phyloP scores from a whole-genome alignment of 2,797 vertebrate genomes.

The Enteromius unitaeniatus region DNA sequence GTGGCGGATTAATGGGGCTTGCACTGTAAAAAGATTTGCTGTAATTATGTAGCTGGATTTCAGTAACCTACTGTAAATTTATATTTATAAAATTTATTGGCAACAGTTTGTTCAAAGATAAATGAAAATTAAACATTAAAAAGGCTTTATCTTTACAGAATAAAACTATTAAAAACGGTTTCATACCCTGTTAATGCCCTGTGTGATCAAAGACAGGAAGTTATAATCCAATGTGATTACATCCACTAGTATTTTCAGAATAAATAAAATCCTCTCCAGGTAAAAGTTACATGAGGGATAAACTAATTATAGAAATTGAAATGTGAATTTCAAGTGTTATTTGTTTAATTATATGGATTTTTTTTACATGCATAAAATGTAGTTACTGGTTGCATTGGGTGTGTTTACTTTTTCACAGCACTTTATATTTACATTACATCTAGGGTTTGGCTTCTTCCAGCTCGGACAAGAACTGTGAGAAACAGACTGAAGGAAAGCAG shows the following conservation, averaged over 20 bases:
- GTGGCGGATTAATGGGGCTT: not conserved
- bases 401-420: not conserved
- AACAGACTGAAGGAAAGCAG: constrained; percentile 30
- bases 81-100: too few species aligned
- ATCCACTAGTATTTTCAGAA: not conserved
- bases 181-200: not conserved
- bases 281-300: not conserved
- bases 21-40: too few species aligned
- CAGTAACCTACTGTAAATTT: too few species aligned
- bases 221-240: not conserved
- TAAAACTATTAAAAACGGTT: not conserved
- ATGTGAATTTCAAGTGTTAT: not conserved
- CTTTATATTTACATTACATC: not conserved
- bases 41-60: too few species aligned
- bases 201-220: not conserved
- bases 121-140: too few species aligned
- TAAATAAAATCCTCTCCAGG: not conserved
- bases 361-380: not conserved
- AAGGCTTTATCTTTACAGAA: too few species aligned
- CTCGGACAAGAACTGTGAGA: not conserved
- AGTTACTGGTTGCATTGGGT: not conserved
- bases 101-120: too few species aligned
- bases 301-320: not conserved
- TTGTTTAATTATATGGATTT: not conserved
- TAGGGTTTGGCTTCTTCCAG: not conserved